A percentile compares a stretch with the other conserved stretches of the same genome.
Evolutionary conservation across 2,113 vertebrate species (phyloP).

Genomic region (Cricetomys ansorgei): DNA sequence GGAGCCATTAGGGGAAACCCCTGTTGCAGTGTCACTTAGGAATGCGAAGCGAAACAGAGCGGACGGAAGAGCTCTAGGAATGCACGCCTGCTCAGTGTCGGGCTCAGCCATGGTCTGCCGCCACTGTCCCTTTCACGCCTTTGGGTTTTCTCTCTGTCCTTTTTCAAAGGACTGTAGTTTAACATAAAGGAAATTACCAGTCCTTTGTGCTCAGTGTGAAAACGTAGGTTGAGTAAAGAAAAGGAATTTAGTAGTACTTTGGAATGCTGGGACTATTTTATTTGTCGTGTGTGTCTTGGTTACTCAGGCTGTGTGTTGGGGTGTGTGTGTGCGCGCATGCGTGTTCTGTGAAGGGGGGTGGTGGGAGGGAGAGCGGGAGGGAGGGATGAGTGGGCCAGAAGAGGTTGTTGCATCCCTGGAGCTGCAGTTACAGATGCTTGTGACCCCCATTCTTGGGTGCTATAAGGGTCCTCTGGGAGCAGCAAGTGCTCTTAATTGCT

Average conservation of each 20-base stretch:
- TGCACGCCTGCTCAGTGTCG: background rate
- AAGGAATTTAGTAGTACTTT: background rate
- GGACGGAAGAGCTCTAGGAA: slow-evolving; percentile 26
- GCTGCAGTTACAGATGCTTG: background rate
- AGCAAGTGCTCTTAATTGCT: background rate
- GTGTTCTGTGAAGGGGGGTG: no score
- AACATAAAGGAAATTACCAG: background rate
- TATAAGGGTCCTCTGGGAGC: background rate
- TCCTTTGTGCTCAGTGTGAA: background rate
- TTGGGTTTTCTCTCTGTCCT: background rate
- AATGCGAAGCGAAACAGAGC: slow-evolving; percentile 19
- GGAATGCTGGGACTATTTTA: background rate
- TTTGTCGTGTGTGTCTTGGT: background rate
- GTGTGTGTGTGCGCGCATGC: background rate
- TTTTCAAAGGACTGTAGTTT: slow-evolving; percentile 33
- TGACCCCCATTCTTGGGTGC: background rate
- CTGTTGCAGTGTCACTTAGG: background rate
- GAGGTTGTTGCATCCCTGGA: background rate
- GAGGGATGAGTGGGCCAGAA: background rate
- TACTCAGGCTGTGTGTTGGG: background rate
- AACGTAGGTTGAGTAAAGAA: background rate
- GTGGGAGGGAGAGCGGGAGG: background rate
- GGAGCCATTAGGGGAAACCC: background rate
- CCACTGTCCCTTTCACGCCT: slow-evolving; percentile 35
- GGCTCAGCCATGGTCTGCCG: background rate